Conservation (phyloP, 64 coral and sea anemone species). For the Montipora efflorescens region DNA sequence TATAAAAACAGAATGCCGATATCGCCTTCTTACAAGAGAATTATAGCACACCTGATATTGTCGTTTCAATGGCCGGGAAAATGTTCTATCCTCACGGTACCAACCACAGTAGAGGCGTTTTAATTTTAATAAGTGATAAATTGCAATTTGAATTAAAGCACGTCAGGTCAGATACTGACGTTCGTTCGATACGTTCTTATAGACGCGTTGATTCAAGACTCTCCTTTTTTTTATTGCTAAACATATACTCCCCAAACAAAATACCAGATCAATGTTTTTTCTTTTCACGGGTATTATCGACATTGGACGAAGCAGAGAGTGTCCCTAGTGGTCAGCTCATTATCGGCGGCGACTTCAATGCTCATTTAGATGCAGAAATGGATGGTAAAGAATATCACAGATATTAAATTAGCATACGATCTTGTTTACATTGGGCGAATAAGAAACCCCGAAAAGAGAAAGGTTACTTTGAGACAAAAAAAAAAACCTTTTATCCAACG, state of each 20-base stretch:
- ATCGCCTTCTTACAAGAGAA: neutral
- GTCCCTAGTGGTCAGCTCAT: neutral
- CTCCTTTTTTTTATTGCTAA: neutral
- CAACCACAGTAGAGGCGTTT: neutral
- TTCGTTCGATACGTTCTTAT: neutral
- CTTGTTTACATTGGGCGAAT: no score
- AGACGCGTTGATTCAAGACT: slow-evolving; percentile 8
- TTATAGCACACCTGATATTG: neutral
- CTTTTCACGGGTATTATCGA: neutral
- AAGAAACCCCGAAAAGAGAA: no score
- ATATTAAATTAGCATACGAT: no score
- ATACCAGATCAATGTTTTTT: neutral
- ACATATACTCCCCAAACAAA: slow-evolving; percentile 24
- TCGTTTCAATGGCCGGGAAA: neutral
- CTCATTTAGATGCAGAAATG: neutral
- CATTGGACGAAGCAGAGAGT: neutral
- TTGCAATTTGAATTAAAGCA: neutral
- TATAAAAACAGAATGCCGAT: neutral
- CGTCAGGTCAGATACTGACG: neutral
- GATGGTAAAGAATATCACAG: neutral
- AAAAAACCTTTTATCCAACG: no score
- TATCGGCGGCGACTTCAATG: slow-evolving; percentile 9
- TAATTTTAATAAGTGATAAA: neutral
- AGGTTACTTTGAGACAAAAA: no score
- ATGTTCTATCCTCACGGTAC: neutral